Evolutionary conservation across 2,113 vertebrate species (phyloP), one percentile per base, ranked within the genome.

Genomic region (Anolis sagrei): DNA sequence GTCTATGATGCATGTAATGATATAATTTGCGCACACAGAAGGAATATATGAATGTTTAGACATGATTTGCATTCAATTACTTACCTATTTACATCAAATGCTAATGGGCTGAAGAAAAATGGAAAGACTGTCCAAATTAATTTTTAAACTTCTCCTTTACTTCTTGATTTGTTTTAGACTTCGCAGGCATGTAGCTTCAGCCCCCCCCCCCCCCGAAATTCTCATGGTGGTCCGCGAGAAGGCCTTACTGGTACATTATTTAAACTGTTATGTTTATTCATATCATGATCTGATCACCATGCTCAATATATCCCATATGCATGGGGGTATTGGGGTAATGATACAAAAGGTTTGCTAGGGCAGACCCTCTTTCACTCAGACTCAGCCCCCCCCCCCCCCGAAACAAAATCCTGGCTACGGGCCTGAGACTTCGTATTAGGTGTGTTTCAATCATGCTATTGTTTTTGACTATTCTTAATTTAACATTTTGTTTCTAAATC

Each of bases 1-100:
- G 36, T 23, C 36, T 14, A 23, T 64, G 25, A 62, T 64, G 21
- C 54, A 75, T n/a, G 44, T 83, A 83, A 82, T 82, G 70, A 61
- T 23, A 82, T 82, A 58, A 82, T 82, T 34, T 73, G 81, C 19
- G 19, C 51, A 82, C 25, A 25, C 72, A 83, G 82, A 83, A 75
- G 70, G 70, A 83, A 83, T 83, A 83, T 83, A 83, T 83, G 70
- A 82, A 82, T 82, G 69, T 75, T 75, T 75, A 64, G 34, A 75
- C 58, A 83, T 83, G 27, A 64, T 83, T 83, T 83, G 72, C 72
- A 83, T 83, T 39, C 82, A 19, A 74, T 74, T 83, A 75, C 74
- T 83, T 54, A 74, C 27, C 19, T 83, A 27, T 62, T 83, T 48
- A 64, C 10, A 75, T 75, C 36, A 83, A 62, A 64, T 62, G 34